Conservation (phyloP, 2,888 invertebrate genomes). For the Diabrotica balteata region DNA sequence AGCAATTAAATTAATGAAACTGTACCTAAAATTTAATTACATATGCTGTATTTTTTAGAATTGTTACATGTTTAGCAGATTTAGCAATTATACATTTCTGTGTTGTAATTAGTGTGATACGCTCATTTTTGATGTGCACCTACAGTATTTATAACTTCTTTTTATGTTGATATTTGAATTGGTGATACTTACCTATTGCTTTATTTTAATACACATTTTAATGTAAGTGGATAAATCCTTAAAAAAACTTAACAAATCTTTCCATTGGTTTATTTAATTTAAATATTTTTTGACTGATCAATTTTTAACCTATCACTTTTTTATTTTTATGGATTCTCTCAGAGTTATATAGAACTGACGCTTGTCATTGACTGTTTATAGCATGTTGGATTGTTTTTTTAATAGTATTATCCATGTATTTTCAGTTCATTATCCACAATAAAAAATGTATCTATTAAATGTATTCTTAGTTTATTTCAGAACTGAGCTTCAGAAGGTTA, state of each 20-base stretch:
- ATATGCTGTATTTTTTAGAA: too few relatives aligned
- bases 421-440: conserved; percentile 42
- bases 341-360: conserved; percentile 58
- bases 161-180: too few relatives aligned
- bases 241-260: too few relatives aligned
- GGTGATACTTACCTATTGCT: too few relatives aligned
- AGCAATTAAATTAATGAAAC: too few relatives aligned
- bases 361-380: conserved; percentile 27
- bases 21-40: too few relatives aligned
- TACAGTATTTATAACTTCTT: too few relatives aligned
- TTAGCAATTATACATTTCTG: too few relatives aligned
- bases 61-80: too few relatives aligned
- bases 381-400: conserved; percentile 41
- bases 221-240: conserved; percentile 11
- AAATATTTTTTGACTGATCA: conserved; percentile 15
- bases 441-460: conserved; percentile 42
- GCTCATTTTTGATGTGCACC: too few relatives aligned
- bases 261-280: background rate
- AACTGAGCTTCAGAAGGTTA: conserved; percentile 60
- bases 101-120: too few relatives aligned
- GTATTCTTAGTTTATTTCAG: conserved; percentile 51
- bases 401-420: conserved; percentile 41
- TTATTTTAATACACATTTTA: background rate
- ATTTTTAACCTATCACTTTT: background rate
- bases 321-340: conserved; percentile 28